A percentile compares a stretch with the other conserved stretches of the same genome.
phyloP scores from a whole-genome alignment of 2,888 invertebrate species.

The Xestobium rufovillosum region DNA sequence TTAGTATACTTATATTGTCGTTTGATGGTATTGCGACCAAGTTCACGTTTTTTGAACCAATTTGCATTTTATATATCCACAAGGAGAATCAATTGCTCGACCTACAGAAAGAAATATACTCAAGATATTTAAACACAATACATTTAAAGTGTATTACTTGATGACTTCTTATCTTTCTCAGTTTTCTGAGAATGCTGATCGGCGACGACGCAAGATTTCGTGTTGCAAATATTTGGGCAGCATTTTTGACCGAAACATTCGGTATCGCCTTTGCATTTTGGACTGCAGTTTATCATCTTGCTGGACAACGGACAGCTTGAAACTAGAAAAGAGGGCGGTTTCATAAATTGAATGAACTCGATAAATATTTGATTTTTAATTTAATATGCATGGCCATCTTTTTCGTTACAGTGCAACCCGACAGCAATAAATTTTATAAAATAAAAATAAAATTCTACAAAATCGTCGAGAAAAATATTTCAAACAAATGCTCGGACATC shows the following conservation, averaged over 20 bases:
- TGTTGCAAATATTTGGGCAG: constrained; percentile 62
- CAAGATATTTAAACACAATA: no score
- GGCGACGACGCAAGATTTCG: constrained; percentile 53
- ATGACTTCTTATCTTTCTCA: constrained; percentile 42
- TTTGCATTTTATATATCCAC: constrained; percentile 64
- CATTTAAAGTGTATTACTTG: constrained; percentile 23
- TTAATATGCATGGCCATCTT: no score
- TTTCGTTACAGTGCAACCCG: no score
- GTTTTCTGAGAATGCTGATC: constrained; percentile 28
- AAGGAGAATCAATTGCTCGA: constrained; percentile 52
- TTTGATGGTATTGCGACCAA: constrained; percentile 56
- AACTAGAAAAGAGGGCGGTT: no score
- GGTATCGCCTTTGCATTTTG: constrained; percentile 59
- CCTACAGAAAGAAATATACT: constrained; percentile 37
- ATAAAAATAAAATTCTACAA: no score
- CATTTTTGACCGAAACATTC: constrained; percentile 60
- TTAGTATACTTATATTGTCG: constrained; percentile 54
- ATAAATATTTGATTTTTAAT: no score
- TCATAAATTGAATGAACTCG: no score
- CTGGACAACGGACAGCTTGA: constrained; percentile 56
- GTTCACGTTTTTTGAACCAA: constrained; percentile 59
- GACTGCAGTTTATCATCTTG: constrained; percentile 58
- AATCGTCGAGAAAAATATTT: no score
- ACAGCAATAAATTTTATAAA: no score
- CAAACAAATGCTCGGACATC: no score